Evolutionary conservation across 2,113 vertebrate genomes (phyloP).

Genomic region (Carettochelys insculpta): DNA sequence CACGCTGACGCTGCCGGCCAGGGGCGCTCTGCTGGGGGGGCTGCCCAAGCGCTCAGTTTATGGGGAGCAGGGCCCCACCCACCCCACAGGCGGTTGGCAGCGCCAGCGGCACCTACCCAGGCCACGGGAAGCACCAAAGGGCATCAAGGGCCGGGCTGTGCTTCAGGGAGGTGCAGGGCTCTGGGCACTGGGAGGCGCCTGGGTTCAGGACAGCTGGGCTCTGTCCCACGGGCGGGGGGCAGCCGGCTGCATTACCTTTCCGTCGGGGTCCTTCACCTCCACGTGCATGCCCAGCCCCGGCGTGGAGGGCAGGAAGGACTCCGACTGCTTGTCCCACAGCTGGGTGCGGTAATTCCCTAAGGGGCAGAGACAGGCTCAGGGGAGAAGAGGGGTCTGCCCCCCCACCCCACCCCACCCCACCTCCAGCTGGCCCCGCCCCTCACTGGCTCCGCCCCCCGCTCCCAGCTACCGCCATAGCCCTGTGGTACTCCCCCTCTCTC

Average conservation of each 20-base stretch:
- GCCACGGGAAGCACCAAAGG: not conserved
- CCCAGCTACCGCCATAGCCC: not conserved
- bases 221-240: fast-evolving
- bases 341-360: conserved; percentile 93
- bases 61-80: too few relatives aligned
- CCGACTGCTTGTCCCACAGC: conserved; percentile 90
- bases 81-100: too few relatives aligned
- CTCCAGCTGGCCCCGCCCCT: too few relatives aligned
- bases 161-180: not conserved
- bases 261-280: conserved; percentile 92
- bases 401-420: not conserved
- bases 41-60: too few relatives aligned
- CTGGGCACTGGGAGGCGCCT: too few relatives aligned
- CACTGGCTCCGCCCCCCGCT: too few relatives aligned
- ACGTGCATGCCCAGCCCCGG: conserved; percentile 95
- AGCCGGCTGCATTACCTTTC: conserved; percentile 75
- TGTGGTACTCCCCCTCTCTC: not conserved
- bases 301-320: conserved; percentile 88
- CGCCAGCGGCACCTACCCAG: not conserved
- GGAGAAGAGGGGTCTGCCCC: too few relatives aligned
- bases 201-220: too few relatives aligned
- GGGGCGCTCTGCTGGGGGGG: too few relatives aligned
- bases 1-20: too few relatives aligned
- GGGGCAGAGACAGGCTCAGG: not conserved
- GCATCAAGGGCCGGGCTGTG: too few relatives aligned